phyloP scores from a whole-genome alignment of 2,888 invertebrate genomes.

The Phaedon cochleariae region DNA sequence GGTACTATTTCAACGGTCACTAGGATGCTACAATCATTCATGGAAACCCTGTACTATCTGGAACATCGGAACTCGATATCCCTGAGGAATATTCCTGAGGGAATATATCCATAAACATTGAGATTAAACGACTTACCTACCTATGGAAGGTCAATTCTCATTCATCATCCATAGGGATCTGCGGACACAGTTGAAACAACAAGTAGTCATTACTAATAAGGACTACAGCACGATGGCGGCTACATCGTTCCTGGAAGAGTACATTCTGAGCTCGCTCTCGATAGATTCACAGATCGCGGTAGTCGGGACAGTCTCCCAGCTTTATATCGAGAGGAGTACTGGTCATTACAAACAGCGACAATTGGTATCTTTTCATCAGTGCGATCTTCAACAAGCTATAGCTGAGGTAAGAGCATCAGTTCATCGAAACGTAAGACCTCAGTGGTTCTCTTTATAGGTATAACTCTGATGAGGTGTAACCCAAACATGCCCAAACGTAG shows the following conservation, averaged over 20 bases:
- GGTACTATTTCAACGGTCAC: no score
- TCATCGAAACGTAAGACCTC: background rate
- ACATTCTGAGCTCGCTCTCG: conserved; percentile 9
- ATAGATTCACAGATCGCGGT: conserved; percentile 57
- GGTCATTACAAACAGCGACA: conserved; percentile 63
- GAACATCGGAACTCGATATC: no score
- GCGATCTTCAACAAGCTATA: conserved; percentile 52
- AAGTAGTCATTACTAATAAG: conserved; percentile 8
- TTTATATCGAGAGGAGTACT: conserved; percentile 58
- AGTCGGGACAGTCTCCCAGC: conserved; percentile 60
- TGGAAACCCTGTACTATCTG: no score
- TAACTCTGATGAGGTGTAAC: no score
- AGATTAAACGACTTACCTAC: no score
- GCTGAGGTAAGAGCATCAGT: conserved; percentile 19
- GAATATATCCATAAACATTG: no score
- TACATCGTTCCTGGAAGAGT: conserved; percentile 22
- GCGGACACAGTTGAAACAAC: background rate
- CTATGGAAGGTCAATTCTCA: no score
- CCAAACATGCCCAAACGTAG: no score
- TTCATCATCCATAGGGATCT: conserved; percentile 9
- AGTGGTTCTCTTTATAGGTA: no score
- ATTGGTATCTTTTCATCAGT: conserved; percentile 64
- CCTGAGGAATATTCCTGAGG: no score
- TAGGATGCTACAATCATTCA: no score
- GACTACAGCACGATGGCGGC: conserved; percentile 26